Evolutionary conservation across 2,797 vertebrate genomes (phyloP).

Genomic region (Epinephelus coioides): DNA sequence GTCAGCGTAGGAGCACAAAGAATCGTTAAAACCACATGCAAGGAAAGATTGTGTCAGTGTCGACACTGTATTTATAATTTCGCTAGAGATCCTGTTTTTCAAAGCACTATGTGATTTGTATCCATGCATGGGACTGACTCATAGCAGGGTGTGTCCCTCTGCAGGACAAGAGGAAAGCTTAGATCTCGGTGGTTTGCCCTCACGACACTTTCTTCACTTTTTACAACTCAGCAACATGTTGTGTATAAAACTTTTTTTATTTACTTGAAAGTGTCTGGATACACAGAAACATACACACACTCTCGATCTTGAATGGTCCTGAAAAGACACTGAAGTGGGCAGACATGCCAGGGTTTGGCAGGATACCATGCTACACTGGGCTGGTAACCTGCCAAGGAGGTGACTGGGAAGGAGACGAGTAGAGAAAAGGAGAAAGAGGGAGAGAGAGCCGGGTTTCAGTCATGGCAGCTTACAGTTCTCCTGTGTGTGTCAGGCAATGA

Average conservation of each 20-base stretch:
- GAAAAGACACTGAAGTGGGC: conserved; percentile 47
- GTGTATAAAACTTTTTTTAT: conserved; percentile 2
- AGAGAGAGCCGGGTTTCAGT: conserved; percentile 35
- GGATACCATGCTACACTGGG: conserved; percentile 25
- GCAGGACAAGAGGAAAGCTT: conserved; percentile 9
- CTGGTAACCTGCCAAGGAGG: conserved; percentile 62
- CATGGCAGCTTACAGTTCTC: conserved; percentile 51
- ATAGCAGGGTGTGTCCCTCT: conserved; percentile 68
- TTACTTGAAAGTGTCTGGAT: conserved; percentile 30
- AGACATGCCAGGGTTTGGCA: conserved; percentile 48
- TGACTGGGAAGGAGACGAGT: conserved; percentile 45
- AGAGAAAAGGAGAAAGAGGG: conserved; percentile 37
- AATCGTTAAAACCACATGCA: not conserved
- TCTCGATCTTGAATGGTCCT: conserved; percentile 39
- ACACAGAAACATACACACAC: conserved; percentile 29
- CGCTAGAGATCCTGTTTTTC: conserved; percentile 34
- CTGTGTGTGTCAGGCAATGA: conserved; percentile 56
- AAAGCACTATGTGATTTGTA: conserved; percentile 29
- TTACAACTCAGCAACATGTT: conserved; percentile 5
- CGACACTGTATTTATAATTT: conserved; percentile 22
- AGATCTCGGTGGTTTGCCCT: conserved; percentile 18
- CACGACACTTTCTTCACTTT: conserved; percentile 29
- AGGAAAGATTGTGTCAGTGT: conserved; percentile 14
- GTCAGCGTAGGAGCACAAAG: conserved; percentile 5
- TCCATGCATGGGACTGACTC: conserved; percentile 54